Evolutionary conservation across 2,888 invertebrate genomes (phyloP).

Genomic region (Agelastica alni): DNA sequence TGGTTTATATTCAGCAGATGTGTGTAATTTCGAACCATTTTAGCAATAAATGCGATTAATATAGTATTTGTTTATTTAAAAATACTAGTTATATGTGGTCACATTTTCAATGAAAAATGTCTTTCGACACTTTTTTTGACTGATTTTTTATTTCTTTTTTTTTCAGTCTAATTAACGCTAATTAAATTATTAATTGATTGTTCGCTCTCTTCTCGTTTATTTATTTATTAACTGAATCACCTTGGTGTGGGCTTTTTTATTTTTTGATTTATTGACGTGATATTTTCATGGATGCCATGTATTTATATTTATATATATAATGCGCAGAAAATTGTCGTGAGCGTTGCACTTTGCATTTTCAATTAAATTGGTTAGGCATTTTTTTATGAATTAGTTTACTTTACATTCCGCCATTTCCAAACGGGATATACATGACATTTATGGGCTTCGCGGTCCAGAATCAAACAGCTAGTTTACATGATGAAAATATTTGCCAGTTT

Average conservation of each 20-base stretch:
- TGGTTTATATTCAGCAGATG: conserved; percentile 4
- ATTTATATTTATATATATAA: conserved; percentile 5
- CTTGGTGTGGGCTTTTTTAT: conserved; percentile 27
- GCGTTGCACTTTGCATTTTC: conserved; percentile 1
- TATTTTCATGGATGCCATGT: conserved; percentile 12
- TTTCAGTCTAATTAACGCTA: conserved; percentile 18
- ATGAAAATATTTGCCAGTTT: no score
- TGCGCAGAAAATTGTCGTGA: neutral
- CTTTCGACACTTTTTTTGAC: conserved; percentile 1
- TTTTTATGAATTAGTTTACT: neutral
- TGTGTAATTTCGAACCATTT: conserved; percentile 8
- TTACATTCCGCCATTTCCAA: no score
- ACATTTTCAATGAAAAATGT: neutral
- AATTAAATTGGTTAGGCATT: neutral
- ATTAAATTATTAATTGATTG: conserved; percentile 29
- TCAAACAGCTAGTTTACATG: no score
- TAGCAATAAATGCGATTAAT: conserved; percentile 15
- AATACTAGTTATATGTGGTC: conserved; percentile 1
- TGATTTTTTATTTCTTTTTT: conserved; percentile 9
- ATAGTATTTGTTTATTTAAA: conserved; percentile 6
- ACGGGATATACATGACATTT: no score
- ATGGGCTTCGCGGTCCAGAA: no score
- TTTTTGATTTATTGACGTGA: conserved; percentile 24
- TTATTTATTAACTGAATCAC: conserved; percentile 34
- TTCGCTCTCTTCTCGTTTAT: conserved; percentile 25